A percentile compares a stretch with the other conserved stretches of the same genome.
phyloP scores from a whole-genome alignment of 2,888 invertebrate genomes.

The Eupithecia tripunctaria region DNA sequence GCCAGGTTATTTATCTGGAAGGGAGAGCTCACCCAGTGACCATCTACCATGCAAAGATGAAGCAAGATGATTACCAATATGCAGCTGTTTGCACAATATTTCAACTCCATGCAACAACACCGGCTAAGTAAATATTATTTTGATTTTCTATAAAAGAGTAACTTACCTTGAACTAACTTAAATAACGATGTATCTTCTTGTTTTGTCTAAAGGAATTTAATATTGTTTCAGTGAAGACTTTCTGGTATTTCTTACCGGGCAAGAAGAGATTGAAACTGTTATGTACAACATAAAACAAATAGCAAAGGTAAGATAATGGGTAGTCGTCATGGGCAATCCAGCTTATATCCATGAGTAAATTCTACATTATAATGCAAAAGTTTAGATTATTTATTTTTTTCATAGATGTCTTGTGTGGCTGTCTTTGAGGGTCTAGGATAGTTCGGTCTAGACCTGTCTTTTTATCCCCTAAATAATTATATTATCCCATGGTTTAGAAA shows the following conservation, averaged over 20 bases:
- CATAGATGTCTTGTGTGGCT: no score
- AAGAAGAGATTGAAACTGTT: slow-evolving; percentile 97
- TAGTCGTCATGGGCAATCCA: background rate
- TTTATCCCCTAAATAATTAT: no score
- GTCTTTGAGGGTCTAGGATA: no score
- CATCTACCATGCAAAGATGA: slow-evolving; percentile 88
- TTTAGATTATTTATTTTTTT: no score
- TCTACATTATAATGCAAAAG: background rate
- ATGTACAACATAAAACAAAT: slow-evolving; percentile 89
- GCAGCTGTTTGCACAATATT: slow-evolving; percentile 94
- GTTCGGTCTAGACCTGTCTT: no score
- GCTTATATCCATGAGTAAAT: background rate
- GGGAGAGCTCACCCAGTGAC: slow-evolving; percentile 94
- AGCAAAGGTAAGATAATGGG: slow-evolving; percentile 83
- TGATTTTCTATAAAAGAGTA: background rate
- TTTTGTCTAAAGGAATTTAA: background rate
- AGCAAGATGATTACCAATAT: slow-evolving; percentile 93
- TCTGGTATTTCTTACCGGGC: slow-evolving; percentile 96
- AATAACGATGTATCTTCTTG: background rate
- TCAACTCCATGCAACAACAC: slow-evolving; percentile 93
- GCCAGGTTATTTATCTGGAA: slow-evolving; percentile 94
- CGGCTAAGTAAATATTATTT: slow-evolving; percentile 88
- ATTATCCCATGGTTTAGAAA: no score
- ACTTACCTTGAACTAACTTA: background rate
- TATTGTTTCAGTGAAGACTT: slow-evolving; percentile 90